Percentiles rank a stretch among this genome's conserved stretches.
phyloP scores from a whole-genome alignment of 35 echinoderm and acorn worm genomes.

The Antedon bifida region DNA sequence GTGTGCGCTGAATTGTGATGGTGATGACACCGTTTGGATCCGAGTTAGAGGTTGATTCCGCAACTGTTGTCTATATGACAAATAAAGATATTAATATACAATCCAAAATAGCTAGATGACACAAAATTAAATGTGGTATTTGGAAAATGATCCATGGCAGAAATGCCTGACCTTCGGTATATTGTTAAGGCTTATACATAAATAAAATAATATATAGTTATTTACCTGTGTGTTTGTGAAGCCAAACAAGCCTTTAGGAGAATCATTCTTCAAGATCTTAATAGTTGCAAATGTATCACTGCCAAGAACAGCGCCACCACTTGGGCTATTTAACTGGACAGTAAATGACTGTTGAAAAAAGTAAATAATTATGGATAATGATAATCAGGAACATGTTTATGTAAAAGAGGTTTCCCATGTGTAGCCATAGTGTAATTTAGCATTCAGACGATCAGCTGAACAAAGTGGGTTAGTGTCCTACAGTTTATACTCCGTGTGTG shows the following conservation, averaged over 20 bases:
- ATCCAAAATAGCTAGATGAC: too few relatives aligned
- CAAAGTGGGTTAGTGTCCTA: too few relatives aligned
- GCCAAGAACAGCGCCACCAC: constrained; percentile 74
- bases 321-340: constrained; percentile 56
- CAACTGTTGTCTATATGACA: constrained; percentile 39
- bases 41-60: constrained; percentile 9
- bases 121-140: too few relatives aligned
- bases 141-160: too few relatives aligned
- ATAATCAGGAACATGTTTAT: too few relatives aligned
- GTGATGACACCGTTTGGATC: constrained; percentile 54
- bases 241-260: constrained; percentile 82
- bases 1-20: constrained; percentile 49
- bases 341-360: constrained; percentile 40
- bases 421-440: too few relatives aligned
- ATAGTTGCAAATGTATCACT: constrained; percentile 68
- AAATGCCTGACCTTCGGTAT: too few relatives aligned
- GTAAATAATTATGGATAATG: neutral
- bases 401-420: too few relatives aligned
- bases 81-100: neutral
- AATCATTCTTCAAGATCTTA: constrained; percentile 98
- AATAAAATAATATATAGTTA: too few relatives aligned
- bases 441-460: too few relatives aligned
- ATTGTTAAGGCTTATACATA: too few relatives aligned
- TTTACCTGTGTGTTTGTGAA: constrained; percentile 71
- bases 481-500: too few relatives aligned